Base-by-base conservation (phyloP, 2,888 invertebrate species). In the Fragum whitleyi region DNA sequence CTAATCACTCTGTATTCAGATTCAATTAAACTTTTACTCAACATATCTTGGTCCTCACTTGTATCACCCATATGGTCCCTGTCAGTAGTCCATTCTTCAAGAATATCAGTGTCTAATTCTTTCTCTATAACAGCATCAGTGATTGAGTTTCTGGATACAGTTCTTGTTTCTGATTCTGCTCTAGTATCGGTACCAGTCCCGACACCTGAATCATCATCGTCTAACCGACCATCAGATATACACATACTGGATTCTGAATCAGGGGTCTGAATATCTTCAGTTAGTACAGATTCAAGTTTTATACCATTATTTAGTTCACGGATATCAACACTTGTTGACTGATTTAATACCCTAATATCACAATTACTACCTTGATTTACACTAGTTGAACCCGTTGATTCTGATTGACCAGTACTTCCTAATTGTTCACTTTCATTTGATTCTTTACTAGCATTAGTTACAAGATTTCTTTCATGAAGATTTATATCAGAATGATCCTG, bases 201-300 rank as follows among this genome's bases (percentile, higher is more conserved):
- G 47, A 82, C 69, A 1, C 82, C 82, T 39, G 81, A 81, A 73
- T 81, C 81, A n/a, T 51, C 53, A 9, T 81, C 81, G 1, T 55
- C 71, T 61, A 74, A 29, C 61, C 62, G 75, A 23, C 23, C 67
- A 14, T 81, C 81, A 3, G 81, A 75, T 70, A 77, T 36, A 55
- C 77, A 69, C 59, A 81, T 61, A 42, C 62, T 74, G 32, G 80
- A 77, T 59, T 81, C 81, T n/a, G 78, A 72, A 53, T 81, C 78
- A 19, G 78, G 81, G 9, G 77, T 74, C 16, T 72, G 55, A 19
- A 57, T 21, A 11, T 61, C 61, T 16, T 72, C 70, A 16, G 55
- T 55, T 9, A 53, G n/a, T 36, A 42, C 2, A 11, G 65, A 0
- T 23, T 2, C 0, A 9, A 42, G 5, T 23, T 21, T 65, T 16